These are phyloP conservation scores for Maccullochella peelii DNA, from an alignment of 2,113 vertebrate genomes.

Conservation along the genomic window DNA sequence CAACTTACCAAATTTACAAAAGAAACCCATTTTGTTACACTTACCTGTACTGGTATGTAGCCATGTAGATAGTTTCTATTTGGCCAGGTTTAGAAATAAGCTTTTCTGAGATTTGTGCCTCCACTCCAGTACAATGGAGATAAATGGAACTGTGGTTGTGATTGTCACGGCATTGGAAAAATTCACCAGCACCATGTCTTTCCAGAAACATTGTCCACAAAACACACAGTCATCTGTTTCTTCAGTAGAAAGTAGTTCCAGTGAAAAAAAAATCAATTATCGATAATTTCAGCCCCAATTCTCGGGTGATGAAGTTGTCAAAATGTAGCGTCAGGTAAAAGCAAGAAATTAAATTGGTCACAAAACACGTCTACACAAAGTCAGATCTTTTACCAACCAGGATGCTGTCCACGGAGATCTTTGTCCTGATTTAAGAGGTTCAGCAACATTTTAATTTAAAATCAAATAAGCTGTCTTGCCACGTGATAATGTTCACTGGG, in stretches of 20 bases:
- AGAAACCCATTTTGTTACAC: neutral
- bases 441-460: too few relatives aligned
- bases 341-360: neutral
- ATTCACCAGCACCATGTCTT: neutral
- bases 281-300: neutral
- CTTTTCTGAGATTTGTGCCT: neutral
- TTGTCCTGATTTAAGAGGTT: neutral
- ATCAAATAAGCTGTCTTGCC: neutral
- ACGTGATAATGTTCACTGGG: neutral
- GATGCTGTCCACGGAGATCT: neutral
- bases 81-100: neutral
- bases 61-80: neutral
- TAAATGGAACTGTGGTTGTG: neutral
- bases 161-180: neutral
- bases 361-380: neutral
- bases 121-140: neutral
- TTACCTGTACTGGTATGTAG: too few relatives aligned
- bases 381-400: neutral
- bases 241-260: neutral
- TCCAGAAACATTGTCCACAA: neutral
- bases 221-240: neutral
- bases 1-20: neutral
- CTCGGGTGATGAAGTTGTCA: neutral
- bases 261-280: neutral
- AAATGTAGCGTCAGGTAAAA: neutral